These are phyloP conservation scores for Strix aluco DNA, from an alignment of 2,113 vertebrate species.

Conservation along the genomic window DNA sequence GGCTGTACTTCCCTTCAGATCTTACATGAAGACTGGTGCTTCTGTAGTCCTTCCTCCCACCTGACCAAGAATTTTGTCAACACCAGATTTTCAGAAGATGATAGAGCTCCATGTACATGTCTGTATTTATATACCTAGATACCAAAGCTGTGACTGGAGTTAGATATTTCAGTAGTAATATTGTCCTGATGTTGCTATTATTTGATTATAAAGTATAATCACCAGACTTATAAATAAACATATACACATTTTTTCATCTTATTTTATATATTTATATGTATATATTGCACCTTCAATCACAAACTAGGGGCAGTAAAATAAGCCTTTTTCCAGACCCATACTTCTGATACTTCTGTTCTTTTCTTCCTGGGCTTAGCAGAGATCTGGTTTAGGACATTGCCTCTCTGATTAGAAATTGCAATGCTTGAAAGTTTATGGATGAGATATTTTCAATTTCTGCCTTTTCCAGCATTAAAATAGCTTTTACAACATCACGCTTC, in stretches of 20 bases:
- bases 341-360: not conserved
- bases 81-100: not conserved
- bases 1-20: not conserved
- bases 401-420: not conserved
- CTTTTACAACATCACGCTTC: not conserved
- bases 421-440: not conserved
- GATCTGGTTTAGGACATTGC: not conserved
- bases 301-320: not conserved
- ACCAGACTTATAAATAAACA: not conserved
- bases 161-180: not conserved
- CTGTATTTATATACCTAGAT: not conserved
- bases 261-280: not conserved
- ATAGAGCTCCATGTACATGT: fast-evolving
- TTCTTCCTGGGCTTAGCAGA: not conserved
- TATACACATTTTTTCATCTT: not conserved
- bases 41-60: not conserved
- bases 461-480: not conserved
- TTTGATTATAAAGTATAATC: not conserved
- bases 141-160: not conserved
- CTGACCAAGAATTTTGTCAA: not conserved
- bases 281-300: not conserved
- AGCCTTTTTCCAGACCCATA: not conserved
- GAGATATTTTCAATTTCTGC: not conserved
- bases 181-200: not conserved
- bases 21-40: not conserved